phyloP scores from a whole-genome alignment of 2,888 invertebrate species.

The Drosophila glabriapex region DNA sequence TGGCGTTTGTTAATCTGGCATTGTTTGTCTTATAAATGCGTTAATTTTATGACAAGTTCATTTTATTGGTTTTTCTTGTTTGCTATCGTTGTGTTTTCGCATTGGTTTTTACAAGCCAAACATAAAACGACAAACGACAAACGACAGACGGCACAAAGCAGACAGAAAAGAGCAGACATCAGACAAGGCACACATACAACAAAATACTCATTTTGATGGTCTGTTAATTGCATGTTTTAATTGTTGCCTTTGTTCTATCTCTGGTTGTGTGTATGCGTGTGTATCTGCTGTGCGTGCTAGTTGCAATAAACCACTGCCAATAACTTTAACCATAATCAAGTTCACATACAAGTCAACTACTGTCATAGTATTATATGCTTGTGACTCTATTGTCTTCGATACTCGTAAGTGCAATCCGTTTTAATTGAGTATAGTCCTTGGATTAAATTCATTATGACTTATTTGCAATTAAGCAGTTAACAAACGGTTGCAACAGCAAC shows the following conservation, averaged over 20 bases:
- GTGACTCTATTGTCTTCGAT: constrained; percentile 9
- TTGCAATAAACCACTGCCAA: constrained; percentile 36
- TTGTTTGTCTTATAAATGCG: constrained; percentile 81
- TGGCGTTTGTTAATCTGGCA: constrained; percentile 75
- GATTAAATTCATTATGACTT: constrained; percentile 58
- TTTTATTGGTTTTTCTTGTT: constrained; percentile 79
- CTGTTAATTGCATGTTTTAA: constrained; percentile 79
- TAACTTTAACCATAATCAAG: constrained; percentile 40
- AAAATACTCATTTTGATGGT: constrained; percentile 74
- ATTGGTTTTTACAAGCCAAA: constrained; percentile 69
- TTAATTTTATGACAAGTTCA: constrained; percentile 82
- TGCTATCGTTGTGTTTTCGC: constrained; percentile 71
- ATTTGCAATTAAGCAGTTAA: constrained; percentile 40
- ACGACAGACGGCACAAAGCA: constrained; percentile 10
- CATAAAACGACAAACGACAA: constrained; percentile 49
- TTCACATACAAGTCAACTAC: constrained; percentile 23
- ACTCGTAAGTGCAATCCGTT: constrained; percentile 34
- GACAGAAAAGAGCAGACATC: constrained; percentile 22
- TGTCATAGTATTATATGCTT: constrained; percentile 6
- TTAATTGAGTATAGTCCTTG: constrained; percentile 54
- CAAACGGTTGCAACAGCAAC: background rate
- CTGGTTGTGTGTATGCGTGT: constrained; percentile 4
- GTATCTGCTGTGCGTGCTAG: constrained; percentile 4
- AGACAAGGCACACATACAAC: constrained; percentile 50
- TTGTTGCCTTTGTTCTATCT: constrained; percentile 61